Conservation (phyloP, 2,113 vertebrate genomes). For the Seriola dumerili region DNA sequence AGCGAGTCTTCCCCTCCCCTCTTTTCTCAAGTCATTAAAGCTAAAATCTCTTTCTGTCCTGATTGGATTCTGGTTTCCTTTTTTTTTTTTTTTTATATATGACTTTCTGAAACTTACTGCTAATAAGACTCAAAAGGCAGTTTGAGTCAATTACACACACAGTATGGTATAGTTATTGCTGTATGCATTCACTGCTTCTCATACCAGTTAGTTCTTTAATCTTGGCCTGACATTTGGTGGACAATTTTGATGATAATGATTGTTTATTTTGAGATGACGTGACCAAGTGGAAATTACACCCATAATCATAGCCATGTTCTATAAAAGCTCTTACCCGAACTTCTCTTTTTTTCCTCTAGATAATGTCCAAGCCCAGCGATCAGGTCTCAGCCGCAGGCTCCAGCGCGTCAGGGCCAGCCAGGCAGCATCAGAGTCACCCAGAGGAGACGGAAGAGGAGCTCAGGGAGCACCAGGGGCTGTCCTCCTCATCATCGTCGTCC, state of each 20-base stretch:
- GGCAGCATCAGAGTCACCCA: slow-evolving; percentile 95
- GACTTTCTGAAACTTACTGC: no score
- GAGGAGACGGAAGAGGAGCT: slow-evolving; percentile 96
- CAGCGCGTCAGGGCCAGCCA: slow-evolving; percentile 71
- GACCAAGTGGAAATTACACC: not conserved
- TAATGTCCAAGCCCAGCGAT: slow-evolving; percentile 90
- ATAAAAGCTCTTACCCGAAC: not conserved
- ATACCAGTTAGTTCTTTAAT: not conserved
- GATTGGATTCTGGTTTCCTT: not conserved
- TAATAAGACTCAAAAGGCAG: no score
- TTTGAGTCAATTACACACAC: no score
- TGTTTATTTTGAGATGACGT: not conserved
- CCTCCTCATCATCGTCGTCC: slow-evolving; percentile 78
- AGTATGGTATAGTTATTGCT: not conserved
- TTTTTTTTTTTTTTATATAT: not conserved
- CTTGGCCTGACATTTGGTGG: not conserved
- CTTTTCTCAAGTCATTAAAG: not conserved
- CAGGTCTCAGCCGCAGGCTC: slow-evolving; percentile 79
- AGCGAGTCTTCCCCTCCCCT: not conserved
- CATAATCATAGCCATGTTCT: not conserved
- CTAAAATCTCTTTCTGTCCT: not conserved
- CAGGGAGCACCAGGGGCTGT: slow-evolving; percentile 92
- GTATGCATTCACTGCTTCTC: not conserved
- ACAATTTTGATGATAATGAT: not conserved
- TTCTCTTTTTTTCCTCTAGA: slow-evolving; percentile 73